phyloP scores from a whole-genome alignment of 2,113 vertebrate genomes.

The Marcusenius ussheri region DNA sequence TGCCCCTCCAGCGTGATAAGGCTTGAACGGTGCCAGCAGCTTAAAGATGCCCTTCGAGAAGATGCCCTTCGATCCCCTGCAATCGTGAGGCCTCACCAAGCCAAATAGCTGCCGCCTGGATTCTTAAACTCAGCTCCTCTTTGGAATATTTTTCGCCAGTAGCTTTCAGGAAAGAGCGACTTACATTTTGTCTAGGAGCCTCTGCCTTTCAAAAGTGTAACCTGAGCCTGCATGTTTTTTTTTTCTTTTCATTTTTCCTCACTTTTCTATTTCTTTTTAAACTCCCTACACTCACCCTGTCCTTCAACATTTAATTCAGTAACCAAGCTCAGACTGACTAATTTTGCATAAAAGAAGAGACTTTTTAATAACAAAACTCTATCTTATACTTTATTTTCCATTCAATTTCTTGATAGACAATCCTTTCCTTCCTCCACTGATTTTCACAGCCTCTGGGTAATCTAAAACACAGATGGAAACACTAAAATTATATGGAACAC shows the following conservation, averaged over 20 bases:
- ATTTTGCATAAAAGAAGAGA: conserved; percentile 21
- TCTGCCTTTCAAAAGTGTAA: conserved; percentile 39
- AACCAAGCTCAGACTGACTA: conserved; percentile 7
- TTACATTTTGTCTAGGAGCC: conserved; percentile 43
- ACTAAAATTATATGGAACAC: conserved; percentile 56
- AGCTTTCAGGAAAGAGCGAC: conserved; percentile 39
- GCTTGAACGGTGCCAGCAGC: conserved; percentile 8
- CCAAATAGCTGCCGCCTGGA: conserved; percentile 26
- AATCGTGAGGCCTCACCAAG: conserved; percentile 31
- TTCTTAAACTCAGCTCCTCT: conserved; percentile 21
- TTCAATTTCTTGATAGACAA: conserved; percentile 28
- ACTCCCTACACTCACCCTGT: conserved; percentile 1
- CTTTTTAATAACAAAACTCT: conserved; percentile 31
- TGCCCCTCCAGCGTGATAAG: conserved; percentile 1
- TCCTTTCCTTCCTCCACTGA: conserved; percentile 30
- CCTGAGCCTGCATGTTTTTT: conserved; percentile 41
- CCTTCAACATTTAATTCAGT: conserved; percentile 22
- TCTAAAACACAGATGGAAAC: conserved; percentile 59
- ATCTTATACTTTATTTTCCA: conserved; percentile 44
- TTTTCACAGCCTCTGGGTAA: conserved; percentile 51
- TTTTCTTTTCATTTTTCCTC: conserved; percentile 19
- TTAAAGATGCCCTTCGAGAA: conserved; percentile 20
- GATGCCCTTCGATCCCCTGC: conserved; percentile 26
- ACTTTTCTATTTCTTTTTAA: conserved; percentile 23
- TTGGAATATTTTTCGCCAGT: conserved; percentile 30